These are phyloP conservation scores for Tupaia chinensis DNA, from an alignment of 2,113 vertebrate genomes.

Conservation along the genomic window DNA sequence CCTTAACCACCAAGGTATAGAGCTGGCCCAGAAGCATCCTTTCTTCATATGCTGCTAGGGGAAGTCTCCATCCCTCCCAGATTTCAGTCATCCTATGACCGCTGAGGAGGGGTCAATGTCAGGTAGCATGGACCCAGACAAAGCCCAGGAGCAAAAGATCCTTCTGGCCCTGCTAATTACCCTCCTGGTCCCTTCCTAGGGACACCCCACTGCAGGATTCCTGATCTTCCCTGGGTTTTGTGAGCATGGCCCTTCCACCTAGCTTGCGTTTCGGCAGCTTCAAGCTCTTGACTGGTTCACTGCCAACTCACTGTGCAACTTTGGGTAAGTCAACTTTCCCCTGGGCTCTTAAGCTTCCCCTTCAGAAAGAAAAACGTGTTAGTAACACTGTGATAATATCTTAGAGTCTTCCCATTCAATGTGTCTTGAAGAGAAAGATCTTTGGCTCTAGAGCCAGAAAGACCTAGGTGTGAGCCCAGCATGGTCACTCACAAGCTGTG, in stretches of 20 bases:
- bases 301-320: neutral
- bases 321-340: neutral
- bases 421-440: neutral
- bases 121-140: neutral
- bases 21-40: neutral
- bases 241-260: neutral
- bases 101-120: neutral
- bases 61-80: neutral
- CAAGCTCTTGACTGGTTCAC: neutral
- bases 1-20: too few species aligned
- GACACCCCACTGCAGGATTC: neutral
- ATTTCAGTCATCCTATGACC: neutral
- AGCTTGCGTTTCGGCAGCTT: neutral
- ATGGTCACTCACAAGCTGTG: neutral
- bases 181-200: neutral
- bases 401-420: neutral
- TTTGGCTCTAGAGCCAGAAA: neutral
- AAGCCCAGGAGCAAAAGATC: neutral
- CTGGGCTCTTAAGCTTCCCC: neutral
- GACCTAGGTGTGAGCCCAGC: neutral
- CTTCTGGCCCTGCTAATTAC: neutral
- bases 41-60: neutral
- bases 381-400: rapidly evolving
- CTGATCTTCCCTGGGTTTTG: neutral
- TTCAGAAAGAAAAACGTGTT: neutral